Conservation (phyloP, 1,140 invertebrate genomes). For the Drosophila suzukii region DNA sequence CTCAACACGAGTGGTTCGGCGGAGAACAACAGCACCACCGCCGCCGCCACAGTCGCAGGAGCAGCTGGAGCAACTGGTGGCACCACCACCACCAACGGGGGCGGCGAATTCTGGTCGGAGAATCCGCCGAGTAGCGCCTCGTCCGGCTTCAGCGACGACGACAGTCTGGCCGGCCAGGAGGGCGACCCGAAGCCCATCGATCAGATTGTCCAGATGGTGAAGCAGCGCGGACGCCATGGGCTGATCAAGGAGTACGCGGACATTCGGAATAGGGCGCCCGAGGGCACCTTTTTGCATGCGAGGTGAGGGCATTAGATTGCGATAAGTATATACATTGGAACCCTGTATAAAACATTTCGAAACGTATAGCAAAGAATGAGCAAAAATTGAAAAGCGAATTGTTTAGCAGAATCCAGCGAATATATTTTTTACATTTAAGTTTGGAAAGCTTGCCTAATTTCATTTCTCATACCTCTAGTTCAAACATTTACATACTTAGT, state of each 20-base stretch:
- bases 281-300: constrained; percentile 93
- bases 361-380: too few species aligned
- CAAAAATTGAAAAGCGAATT: too few species aligned
- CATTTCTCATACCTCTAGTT: too few species aligned
- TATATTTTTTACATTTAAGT: too few species aligned
- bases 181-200: constrained; percentile 87
- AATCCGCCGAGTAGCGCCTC: constrained; percentile 91
- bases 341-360: too few species aligned
- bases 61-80: constrained; percentile 14
- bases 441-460: too few species aligned
- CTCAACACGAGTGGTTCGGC: constrained; percentile 40
- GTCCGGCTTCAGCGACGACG: constrained; percentile 94
- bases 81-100: constrained; percentile 36
- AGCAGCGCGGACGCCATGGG: constrained; percentile 90
- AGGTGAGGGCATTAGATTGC: constrained; percentile 45
- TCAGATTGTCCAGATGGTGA: constrained; percentile 92
- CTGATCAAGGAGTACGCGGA: constrained; percentile 93
- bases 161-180: constrained; percentile 91
- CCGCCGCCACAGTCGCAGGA: constrained; percentile 13
- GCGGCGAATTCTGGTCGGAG: constrained; percentile 86
- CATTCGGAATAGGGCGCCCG: constrained; percentile 92
- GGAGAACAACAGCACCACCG: constrained; percentile 15
- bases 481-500: neutral
- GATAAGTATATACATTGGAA: too few species aligned
- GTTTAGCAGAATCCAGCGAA: too few species aligned